These are phyloP conservation scores for Strongylocentrotus purpuratus DNA, from an alignment of 35 echinoderm and acorn worm species.

Conservation along the genomic window DNA sequence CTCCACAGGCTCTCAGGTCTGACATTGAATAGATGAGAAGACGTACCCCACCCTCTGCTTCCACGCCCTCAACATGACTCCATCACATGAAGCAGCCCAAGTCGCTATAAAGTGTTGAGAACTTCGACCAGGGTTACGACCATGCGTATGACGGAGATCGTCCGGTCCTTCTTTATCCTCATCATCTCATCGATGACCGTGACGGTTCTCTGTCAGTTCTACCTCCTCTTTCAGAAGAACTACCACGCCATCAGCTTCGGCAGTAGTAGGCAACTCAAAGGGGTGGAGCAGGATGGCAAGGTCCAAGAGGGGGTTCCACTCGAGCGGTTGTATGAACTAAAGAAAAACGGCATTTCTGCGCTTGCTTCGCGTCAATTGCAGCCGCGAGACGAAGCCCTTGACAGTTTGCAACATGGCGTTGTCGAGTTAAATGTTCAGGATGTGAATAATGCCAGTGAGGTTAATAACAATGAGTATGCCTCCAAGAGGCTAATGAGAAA, in stretches of 20 bases:
- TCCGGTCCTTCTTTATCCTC: not conserved
- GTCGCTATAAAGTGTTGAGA: not conserved
- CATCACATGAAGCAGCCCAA: not conserved
- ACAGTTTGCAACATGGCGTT: not conserved
- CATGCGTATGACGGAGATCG: conserved; percentile 14
- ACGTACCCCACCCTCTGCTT: not conserved
- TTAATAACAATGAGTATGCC: not conserved
- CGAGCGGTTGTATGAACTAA: not conserved
- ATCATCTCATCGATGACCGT: not conserved
- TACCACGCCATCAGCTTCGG: not conserved
- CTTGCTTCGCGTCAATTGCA: not conserved
- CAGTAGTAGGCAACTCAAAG: not conserved
- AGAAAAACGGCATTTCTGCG: not conserved
- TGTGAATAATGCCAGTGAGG: not conserved
- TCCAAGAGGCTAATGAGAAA: not conserved
- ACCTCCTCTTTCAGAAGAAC: not conserved
- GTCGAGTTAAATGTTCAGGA: not conserved
- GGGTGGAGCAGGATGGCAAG: not conserved
- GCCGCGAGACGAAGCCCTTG: not conserved
- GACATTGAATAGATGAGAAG: not conserved
- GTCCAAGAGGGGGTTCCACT: not conserved
- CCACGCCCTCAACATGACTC: not conserved
- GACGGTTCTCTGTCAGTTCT: conserved; percentile 37
- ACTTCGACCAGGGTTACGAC: not conserved
- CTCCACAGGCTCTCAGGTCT: not conserved